A percentile compares a stretch with the other conserved stretches of the same genome.
These are phyloP conservation scores for Halichondria panicea DNA, from an alignment of 37 sponge, comb jelly and placozoan genomes.

Conservation along the genomic window DNA sequence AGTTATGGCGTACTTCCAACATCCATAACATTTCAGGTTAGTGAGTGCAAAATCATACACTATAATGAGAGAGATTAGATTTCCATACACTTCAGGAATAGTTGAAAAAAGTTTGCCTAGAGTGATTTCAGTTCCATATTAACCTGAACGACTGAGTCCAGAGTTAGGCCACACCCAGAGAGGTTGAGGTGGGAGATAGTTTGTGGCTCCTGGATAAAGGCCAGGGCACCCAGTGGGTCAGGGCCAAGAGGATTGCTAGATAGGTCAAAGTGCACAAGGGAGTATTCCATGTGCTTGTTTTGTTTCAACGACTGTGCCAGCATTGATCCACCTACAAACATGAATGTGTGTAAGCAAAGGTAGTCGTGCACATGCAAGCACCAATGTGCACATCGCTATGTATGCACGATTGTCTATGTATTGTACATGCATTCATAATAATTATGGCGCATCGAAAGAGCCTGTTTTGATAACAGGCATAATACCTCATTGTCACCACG, in stretches of 20 bases:
- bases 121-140: no score
- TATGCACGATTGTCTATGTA: background rate
- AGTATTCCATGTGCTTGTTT: conserved; percentile 65
- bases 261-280: conserved; percentile 70
- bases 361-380: background rate
- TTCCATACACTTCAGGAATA: no score
- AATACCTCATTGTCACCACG: no score
- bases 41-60: no score
- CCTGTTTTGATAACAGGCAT: no score
- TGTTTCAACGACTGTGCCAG: conserved; percentile 61
- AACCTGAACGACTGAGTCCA: conserved; percentile 60
- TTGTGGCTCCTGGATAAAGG: conserved; percentile 71
- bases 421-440: background rate
- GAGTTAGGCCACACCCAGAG: conserved; percentile 47
- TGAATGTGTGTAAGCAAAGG: no score
- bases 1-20: no score
- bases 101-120: no score
- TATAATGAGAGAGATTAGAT: no score
- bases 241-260: conserved; percentile 68
- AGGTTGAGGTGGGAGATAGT: conserved; percentile 65
- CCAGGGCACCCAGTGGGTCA: conserved; percentile 64
- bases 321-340: conserved; percentile 36
- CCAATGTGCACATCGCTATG: conserved; percentile 6
- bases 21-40: no score
- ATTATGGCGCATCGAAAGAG: background rate